Evolutionary conservation across 2,888 invertebrate genomes (phyloP), one percentile per base, ranked within the genome.

Genomic region (Drosophila borborema): DNA sequence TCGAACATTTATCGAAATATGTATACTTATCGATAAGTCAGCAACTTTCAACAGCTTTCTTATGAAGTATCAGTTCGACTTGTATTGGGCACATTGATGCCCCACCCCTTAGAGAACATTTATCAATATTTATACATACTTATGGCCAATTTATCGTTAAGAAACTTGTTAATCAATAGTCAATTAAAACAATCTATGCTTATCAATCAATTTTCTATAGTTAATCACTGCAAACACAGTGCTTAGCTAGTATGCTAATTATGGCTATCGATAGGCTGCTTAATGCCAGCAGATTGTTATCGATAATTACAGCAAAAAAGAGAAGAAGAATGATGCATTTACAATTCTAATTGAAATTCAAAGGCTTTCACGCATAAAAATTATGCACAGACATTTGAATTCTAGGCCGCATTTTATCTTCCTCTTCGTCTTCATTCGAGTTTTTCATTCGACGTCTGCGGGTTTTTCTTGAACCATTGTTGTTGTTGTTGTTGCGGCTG

Each of bases 351-450:
- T 41, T 46, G 62, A 51, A 48, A 62, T 62, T 64, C 31, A 61
- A 36, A 45, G 34, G 62, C 59, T 65, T 72, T 73, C 63, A 77
- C 73, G 78, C 73, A 77, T 53, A 10, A 68, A 68, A 77, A 72
- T 71, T 66, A 72, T 72, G 66, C 62, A 34, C 59, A 58, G 43
- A 54, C 49, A 75, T 77, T 63, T 77, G 54, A 86, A 83, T 84
- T 83, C 87, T 82, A 77, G 80, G 75, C 71, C 85, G 70, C n/a
- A 18, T 18, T 49, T 23, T 23, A 72, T 67, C 60, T 23, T 45
- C n/a, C 18, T 1, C 28, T 12, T 18, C n/a, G n/a, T 31, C 31
- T 12, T 71, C 64, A 28, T 5, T 28, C 28, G 28, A 28, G 28
- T 28, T 61, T 28, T 34, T 23, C 41, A 7, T 1, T 64, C 9